Percentiles rank a stretch among this genome's conserved stretches.
Conservation (phyloP, 1,140 invertebrate species). For the Heterodera schachtii region DNA sequence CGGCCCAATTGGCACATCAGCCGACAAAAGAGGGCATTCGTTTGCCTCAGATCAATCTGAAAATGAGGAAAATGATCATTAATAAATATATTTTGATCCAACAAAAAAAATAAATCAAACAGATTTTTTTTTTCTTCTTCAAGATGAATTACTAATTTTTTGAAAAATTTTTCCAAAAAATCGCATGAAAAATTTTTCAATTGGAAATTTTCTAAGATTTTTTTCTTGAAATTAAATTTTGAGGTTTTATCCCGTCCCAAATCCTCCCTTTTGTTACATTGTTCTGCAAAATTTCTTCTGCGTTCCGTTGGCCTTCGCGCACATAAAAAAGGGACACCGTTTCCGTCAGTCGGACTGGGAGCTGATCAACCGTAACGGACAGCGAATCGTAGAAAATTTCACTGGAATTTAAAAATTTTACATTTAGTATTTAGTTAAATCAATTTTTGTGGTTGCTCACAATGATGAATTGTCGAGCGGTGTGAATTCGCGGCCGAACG, state of each 20-base stretch:
- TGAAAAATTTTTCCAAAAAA: too few relatives aligned
- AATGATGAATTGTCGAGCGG: slow-evolving; percentile 46
- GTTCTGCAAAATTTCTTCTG: slow-evolving; percentile 82
- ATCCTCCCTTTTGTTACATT: slow-evolving; percentile 70
- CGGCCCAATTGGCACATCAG: slow-evolving; percentile 56
- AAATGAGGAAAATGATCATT: too few relatives aligned
- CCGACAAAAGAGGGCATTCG: slow-evolving; percentile 54
- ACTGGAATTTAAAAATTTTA: slow-evolving; percentile 27
- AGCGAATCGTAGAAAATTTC: slow-evolving; percentile 56
- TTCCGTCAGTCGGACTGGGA: slow-evolving; percentile 74
- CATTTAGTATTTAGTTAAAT: not conserved
- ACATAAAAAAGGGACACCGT: slow-evolving; percentile 95
- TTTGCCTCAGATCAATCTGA: slow-evolving; percentile 50
- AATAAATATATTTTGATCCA: too few relatives aligned
- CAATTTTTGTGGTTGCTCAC: slow-evolving; percentile 17
- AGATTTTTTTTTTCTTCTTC: too few relatives aligned
- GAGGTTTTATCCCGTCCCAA: too few relatives aligned
- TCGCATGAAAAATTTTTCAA: too few relatives aligned
- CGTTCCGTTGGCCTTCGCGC: slow-evolving; percentile 77
- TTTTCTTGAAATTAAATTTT: too few relatives aligned
- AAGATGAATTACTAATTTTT: not conserved
- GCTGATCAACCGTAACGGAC: slow-evolving; percentile 53
- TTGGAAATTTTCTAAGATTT: too few relatives aligned
- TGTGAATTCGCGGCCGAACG: slow-evolving; percentile 50
- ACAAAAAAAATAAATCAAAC: too few relatives aligned